Evolutionary conservation across 1,140 invertebrate species (phyloP).

Genomic region (Chlorops oryzae): DNA sequence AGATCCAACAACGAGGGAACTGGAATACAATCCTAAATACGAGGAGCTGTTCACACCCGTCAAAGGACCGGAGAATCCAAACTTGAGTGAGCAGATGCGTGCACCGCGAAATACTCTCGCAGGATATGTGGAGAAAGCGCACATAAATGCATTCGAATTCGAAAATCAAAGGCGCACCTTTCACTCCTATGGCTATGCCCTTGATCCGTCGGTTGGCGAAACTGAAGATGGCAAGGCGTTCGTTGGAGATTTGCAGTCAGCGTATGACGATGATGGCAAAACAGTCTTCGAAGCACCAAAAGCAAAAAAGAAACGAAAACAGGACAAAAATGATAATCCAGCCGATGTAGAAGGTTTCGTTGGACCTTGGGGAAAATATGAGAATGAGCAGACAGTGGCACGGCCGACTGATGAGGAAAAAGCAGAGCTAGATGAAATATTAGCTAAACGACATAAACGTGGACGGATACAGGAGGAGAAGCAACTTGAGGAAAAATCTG

Average conservation of each 20-base stretch:
- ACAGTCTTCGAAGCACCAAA: constrained; percentile 85
- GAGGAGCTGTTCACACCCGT: constrained; percentile 92
- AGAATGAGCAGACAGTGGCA: constrained; percentile 81
- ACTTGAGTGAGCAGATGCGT: constrained; percentile 80
- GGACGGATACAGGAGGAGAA: constrained; percentile 79
- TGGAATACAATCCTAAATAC: constrained; percentile 89
- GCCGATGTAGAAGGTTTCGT: constrained; percentile 90
- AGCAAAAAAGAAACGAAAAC: constrained; percentile 80
- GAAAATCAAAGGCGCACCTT: constrained; percentile 97
- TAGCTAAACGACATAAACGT: constrained; percentile 84
- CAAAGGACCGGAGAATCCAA: constrained; percentile 86
- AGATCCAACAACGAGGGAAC: constrained; percentile 70
- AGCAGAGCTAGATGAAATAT: constrained; percentile 86
- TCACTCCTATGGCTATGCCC: constrained; percentile 88
- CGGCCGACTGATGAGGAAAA: constrained; percentile 89
- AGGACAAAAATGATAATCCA: constrained; percentile 84
- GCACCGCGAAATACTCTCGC: constrained; percentile 86
- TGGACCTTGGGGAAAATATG: constrained; percentile 94
- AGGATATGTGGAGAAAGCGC: constrained; percentile 90
- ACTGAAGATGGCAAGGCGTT: constrained; percentile 58
- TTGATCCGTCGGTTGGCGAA: constrained; percentile 83
- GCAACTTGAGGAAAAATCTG: constrained; percentile 88
- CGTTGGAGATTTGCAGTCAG: constrained; percentile 59
- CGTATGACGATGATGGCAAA: constrained; percentile 62
- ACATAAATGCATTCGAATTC: constrained; percentile 96